Evolutionary conservation across 2,113 vertebrate species (phyloP), one percentile per base, ranked within the genome.

Genomic region (Tautogolabrus adspersus): DNA sequence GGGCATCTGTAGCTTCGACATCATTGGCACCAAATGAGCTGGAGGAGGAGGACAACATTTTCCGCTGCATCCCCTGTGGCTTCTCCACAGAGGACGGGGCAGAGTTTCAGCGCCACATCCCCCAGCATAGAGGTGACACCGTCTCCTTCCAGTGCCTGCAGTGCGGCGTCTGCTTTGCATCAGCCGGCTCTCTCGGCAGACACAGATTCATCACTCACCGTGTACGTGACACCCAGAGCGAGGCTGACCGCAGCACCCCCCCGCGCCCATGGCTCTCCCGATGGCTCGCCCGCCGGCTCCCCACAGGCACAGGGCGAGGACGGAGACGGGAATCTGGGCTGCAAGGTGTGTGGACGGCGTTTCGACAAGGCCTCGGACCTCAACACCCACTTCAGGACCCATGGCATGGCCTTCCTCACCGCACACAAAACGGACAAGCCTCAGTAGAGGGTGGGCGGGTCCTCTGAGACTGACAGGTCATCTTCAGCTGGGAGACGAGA

Each of bases 361-460:
- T 98, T 97, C 19, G 96, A 98, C 91, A 97, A 92, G n/a, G 95
- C 95, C 26, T 93, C 96, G 15, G 95, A 96, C 92, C 96, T 97
- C 83, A 98, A 96, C 93, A 98, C 97, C 3, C 97, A 98, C 83
- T 97, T 98, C 94, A 94, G 97, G 80, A 98, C 97, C n/a, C 97
- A 98, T 0, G 97, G 97, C 34, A 97, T 97, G 97, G 97, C 97
- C 10, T 98, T 98, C 91, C 97, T 98, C 93, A 95, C 96, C 1
- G 95, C 96, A 30, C 87, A 96, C 89, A 97, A 97, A 90, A 96
- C 94, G 0, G 94, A 94, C 47, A 94, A 93, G 69, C 93, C 93
- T 59, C 87, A 90, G 77, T 92, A 92, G 85, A 79, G 37, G 38
- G 44, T 12, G 56, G 15, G 46, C 4, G 19, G 47, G 55, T 22